A percentile compares a stretch with the other conserved stretches of the same genome.
Evolutionary conservation across 2,797 vertebrate species (phyloP).

Genomic region (Poecile montanus): DNA sequence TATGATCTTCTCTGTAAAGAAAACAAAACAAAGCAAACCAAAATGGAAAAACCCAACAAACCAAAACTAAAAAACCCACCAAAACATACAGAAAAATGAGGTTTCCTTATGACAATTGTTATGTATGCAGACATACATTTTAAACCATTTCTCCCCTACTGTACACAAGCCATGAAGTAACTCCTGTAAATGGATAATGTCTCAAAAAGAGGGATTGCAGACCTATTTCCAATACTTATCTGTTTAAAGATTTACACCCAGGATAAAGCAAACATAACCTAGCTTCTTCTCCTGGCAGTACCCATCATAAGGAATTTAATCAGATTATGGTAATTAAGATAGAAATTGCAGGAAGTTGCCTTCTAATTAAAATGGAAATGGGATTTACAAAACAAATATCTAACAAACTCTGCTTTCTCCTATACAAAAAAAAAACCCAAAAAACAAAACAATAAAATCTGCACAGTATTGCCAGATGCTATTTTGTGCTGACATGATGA

Average conservation of each 20-base stretch:
- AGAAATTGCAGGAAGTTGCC: conserved; percentile 76
- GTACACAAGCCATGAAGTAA: background rate
- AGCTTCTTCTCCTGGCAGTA: conserved; percentile 47
- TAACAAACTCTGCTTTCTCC: conserved; percentile 37
- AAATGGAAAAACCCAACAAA: rapidly evolving
- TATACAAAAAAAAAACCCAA: background rate
- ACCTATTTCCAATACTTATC: conserved; percentile 38
- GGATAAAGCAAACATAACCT: conserved; percentile 47
- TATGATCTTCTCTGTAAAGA: background rate
- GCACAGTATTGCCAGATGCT: background rate
- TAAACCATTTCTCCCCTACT: background rate
- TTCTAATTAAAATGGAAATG: conserved; percentile 79
- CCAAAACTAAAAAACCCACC: rapidly evolving
- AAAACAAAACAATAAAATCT: background rate
- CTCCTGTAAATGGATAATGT: background rate
- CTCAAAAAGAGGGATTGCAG: background rate
- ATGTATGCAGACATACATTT: background rate
- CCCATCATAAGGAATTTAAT: conserved; percentile 63
- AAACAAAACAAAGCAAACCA: background rate
- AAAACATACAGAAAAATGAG: background rate
- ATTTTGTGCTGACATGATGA: background rate
- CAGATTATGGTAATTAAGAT: conserved; percentile 72
- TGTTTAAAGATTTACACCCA: conserved; percentile 51
- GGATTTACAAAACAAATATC: conserved; percentile 74
- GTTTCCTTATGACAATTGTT: background rate